phyloP scores from a whole-genome alignment of 2,888 invertebrate species.

The Noctua janthe region DNA sequence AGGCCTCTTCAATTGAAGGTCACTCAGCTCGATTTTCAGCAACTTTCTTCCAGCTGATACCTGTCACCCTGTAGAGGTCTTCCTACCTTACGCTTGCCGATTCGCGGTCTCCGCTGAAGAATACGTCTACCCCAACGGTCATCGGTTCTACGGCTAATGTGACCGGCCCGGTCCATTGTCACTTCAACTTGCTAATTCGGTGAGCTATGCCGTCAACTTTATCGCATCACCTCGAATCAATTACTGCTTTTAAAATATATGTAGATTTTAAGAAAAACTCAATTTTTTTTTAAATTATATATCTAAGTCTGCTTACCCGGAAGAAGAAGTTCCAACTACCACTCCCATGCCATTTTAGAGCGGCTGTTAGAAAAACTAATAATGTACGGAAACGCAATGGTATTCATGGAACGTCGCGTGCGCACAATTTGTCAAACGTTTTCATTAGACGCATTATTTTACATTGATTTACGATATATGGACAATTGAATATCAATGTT shows the following conservation, averaged over 20 bases:
- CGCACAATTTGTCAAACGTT: slow-evolving; percentile 53
- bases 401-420: slow-evolving; percentile 42
- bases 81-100: background rate
- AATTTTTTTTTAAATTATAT: background rate
- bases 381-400: slow-evolving; percentile 31
- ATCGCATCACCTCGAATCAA: background rate
- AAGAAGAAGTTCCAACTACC: slow-evolving; percentile 10
- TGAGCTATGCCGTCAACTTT: background rate
- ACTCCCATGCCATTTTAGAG: slow-evolving; percentile 38
- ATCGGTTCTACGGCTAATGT: background rate
- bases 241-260: background rate
- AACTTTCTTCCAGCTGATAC: background rate
- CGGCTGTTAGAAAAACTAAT: slow-evolving; percentile 17
- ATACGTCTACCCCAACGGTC: background rate
- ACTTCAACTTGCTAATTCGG: background rate
- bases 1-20: background rate
- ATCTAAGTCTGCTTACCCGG: slow-evolving; percentile 12
- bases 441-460: slow-evolving; percentile 40
- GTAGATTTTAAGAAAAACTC: background rate
- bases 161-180: too few species aligned
- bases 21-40: background rate
- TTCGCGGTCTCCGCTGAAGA: background rate
- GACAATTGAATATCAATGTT: slow-evolving; percentile 18
- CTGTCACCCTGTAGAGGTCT: background rate
- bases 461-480: slow-evolving; percentile 39